Conservation (phyloP, 2,113 vertebrate species). For the Equus przewalskii region DNA sequence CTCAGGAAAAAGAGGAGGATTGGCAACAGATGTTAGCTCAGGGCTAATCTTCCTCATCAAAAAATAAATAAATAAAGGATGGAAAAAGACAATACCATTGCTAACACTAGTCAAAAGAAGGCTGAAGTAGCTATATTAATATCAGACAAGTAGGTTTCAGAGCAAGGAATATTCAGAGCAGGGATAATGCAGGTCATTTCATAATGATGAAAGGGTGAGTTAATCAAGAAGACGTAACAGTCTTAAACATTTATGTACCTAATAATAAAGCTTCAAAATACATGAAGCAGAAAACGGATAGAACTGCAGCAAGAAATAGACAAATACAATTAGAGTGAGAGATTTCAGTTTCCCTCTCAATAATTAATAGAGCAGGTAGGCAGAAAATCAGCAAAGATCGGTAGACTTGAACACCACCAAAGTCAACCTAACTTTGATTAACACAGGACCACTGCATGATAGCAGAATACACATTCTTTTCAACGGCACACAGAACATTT, state of each 20-base stretch:
- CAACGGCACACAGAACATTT: background rate
- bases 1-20: no score
- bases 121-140: background rate
- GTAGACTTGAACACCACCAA: no score
- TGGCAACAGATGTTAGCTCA: no score
- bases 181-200: background rate
- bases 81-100: background rate
- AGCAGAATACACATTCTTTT: background rate
- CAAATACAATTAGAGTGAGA: background rate
- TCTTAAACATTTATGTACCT: background rate
- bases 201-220: background rate
- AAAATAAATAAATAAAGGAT: background rate
- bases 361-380: background rate
- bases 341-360: background rate
- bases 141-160: background rate
- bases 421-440: background rate
- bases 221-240: background rate
- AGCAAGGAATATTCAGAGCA: background rate
- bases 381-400: background rate
- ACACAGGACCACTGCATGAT: background rate
- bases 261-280: slow-evolving; percentile 1
- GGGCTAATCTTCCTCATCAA: no score
- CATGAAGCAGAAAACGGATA: background rate
- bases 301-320: background rate
- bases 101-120: background rate